Evolutionary conservation across 2,888 invertebrate genomes (phyloP), one percentile per base, ranked within the genome.

Genomic region (Callyntrura guangdongensis): DNA sequence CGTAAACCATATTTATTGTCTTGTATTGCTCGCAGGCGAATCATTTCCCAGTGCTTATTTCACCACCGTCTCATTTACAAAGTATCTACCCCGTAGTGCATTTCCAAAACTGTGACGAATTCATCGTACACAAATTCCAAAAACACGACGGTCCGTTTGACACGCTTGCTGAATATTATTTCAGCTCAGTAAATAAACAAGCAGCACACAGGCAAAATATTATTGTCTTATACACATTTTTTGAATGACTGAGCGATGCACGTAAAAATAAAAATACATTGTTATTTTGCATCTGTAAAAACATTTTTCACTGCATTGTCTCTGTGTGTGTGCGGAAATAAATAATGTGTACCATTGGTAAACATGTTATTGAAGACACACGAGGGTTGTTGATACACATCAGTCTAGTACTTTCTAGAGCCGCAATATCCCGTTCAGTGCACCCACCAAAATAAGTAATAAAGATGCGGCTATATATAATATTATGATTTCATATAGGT

Each of bases 271-370:
- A 86, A 86, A 85, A 72, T 72, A 36, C 36, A 56, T 72, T 36
- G 53, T 61, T 69, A 27, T 47, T 87, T 86, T 81, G 87, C 87
- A 87, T 87, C 87, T 87, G 87, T 69, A 87, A 79, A 87, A 87
- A 87, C 81, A 87, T 72, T 25, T 25, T 61, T 27, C 25, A 36
- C 36, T 36, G 36, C 49, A 67, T 83, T 67, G 59, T 61, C 25
- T 82, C n/a, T n/a, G n/a, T 36, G 83, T 83, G 17, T n/a, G 22
- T 25, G 67, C 83, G 25, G 27, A 49, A 53, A 64, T 81, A 14
- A 49, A 81, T 67, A 81, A 87, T 61, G 25, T 36, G 6, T 36
- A 36, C 36, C 36, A 6, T 36, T 56, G 14, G 56, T 56, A 72
- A 72, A 72, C 85, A 49, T 85, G 49, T 56, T 64, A 17, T 64